Base-by-base conservation (phyloP, 1,140 invertebrate species). In the Cotesia typhae region DNA sequence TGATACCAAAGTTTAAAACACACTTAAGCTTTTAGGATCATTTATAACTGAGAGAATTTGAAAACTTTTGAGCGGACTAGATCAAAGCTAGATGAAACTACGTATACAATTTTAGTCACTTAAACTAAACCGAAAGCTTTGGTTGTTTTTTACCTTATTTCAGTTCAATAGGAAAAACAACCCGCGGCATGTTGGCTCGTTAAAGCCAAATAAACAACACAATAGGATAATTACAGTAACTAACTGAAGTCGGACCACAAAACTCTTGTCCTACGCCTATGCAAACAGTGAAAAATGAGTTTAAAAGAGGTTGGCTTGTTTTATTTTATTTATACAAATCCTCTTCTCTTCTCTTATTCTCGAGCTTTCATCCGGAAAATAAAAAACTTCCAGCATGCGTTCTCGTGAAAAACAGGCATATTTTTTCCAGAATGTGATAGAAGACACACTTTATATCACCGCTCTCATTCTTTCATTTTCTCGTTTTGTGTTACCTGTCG, bases 141-240 rank as follows among this genome's bases (percentile, higher is more conserved):
- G 41, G n/a, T 51, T 70, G 6, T 65, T 65, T 71, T 63, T 61
- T 61, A 17, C 17, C 12, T 20, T 38, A 61, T 51, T 51, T 65
- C 53, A 35, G 61, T 63, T 55, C 60, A 71, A 71, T 63, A 65
- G 14, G 38, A 37, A 53, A 55, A 63, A 52, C 51, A 53, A 35
- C 61, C 61, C n/a, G 70, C 51, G 53, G 63, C 51, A 61, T 12
- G 37, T 63, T 70, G 60, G 57, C 70, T 71, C 38, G 70, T 71
- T 63, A 71, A 59, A 52, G 61, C 37, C 1, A 17, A 35, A 51
- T n/a, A 55, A 64, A 71, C 64, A 71, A 14, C 64, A 71, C 51
- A 36, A 65, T 3, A 14, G 61, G 65, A 61, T 52, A 36, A 51
- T 71, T 53, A 55, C 61, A 20, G 2, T 52, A 38, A 12, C 70